Evolutionary conservation across 2,113 vertebrate species (phyloP).

Genomic region (Panurus biarmicus): DNA sequence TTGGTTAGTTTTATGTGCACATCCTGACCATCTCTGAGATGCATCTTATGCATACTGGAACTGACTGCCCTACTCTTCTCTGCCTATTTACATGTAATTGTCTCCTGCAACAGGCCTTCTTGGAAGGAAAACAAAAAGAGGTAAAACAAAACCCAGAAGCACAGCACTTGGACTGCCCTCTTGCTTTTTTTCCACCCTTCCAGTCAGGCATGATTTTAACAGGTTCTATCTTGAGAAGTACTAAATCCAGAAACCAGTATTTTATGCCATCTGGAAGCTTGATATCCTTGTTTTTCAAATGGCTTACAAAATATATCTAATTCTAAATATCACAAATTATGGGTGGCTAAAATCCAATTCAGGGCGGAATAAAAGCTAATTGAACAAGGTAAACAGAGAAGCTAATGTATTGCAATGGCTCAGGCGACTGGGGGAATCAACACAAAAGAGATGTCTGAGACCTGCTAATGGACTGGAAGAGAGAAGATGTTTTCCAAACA

Average conservation of each 20-base stretch:
- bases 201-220: constrained; percentile 34
- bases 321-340: constrained; percentile 20
- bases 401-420: neutral
- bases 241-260: constrained; percentile 50
- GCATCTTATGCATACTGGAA: neutral
- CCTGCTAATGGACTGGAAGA: neutral
- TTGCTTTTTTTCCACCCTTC: constrained; percentile 10
- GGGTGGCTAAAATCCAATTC: neutral
- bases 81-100: neutral
- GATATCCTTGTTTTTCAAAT: constrained; percentile 48
- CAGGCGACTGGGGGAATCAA: neutral
- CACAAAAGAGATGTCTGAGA: neutral
- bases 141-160: neutral
- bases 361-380: neutral
- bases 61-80: neutral
- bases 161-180: neutral
- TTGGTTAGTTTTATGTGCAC: neutral
- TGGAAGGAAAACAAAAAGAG: neutral
- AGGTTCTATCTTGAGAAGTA: constrained; percentile 46
- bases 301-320: constrained; percentile 28
- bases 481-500: neutral
- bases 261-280: constrained; percentile 52
- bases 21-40: neutral
- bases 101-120: neutral
- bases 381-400: neutral